Base-by-base conservation (phyloP, 2,113 vertebrate genomes). In the Conger conger region DNA sequence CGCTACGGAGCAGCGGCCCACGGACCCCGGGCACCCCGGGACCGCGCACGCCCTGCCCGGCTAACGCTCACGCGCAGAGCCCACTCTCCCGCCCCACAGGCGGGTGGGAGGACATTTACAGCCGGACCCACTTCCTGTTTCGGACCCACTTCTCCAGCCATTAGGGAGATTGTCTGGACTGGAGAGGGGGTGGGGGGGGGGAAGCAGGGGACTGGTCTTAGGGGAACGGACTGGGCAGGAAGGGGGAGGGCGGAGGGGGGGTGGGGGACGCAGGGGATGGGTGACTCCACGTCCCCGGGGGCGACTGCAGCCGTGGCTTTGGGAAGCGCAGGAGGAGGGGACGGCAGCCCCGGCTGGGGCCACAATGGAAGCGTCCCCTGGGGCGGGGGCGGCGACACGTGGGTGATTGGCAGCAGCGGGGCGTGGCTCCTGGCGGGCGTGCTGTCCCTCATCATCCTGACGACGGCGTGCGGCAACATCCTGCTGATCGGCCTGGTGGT, bases 401-500 rank as follows among this genome's bases (percentile, higher is more conserved):
- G 94, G 94, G 93, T 93, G 0, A 88, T 88, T 76, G 95, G 94
- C 8, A 96, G 95, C 87, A 95, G 94, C 45, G 98, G 97, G 90
- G 93, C 95, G 2, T 95, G 94, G 95, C 76, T 95, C 60, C 85
- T 96, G 82, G 96, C 97, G 0, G 94, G 95, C 4, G 96, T 96
- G 88, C 93, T 99, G 87, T 96, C 95, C 8, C 91, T 96, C 88
- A 97, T 99, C 93, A 97, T 99, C 91, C 90, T 96, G 18, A 90
- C 98, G 93, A 99, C 98, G 0, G 83, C 95, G 0, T 94, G 90
- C 0, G 97, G 97, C 68, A 99, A 99, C 92, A 90, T 94, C 88
- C 91, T 98, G 86, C 95, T 99, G 84, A 98, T 99, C 73, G 94
- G 94, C 0, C 89, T 99, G 90, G 98, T 98, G 87, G 91, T 98